Evolutionary conservation across 1,140 invertebrate genomes (phyloP).

Genomic region (Galendromus occidentalis): DNA sequence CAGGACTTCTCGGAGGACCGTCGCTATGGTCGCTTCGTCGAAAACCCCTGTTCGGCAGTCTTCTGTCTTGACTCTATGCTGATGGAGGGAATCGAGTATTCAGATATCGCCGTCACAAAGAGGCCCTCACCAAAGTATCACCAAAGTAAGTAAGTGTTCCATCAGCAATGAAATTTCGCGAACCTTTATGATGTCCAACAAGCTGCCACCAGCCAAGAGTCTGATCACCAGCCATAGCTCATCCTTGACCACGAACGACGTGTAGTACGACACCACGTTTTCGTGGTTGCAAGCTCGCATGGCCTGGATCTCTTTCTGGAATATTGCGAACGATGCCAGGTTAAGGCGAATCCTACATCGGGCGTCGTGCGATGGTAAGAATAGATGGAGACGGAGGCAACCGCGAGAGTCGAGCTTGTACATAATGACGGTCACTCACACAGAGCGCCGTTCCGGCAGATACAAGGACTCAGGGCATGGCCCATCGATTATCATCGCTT

Average conservation of each 20-base stretch:
- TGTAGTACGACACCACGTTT: conserved; percentile 94
- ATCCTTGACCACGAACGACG: conserved; percentile 87
- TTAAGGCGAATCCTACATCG: no score
- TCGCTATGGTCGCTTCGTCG: conserved; percentile 37
- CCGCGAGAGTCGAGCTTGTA: no score
- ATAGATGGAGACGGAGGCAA: no score
- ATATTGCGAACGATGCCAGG: conserved; percentile 14
- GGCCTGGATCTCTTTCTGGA: conserved; percentile 86
- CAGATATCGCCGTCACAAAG: not conserved
- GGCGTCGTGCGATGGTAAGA: no score
- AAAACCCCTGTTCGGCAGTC: conserved; percentile 32
- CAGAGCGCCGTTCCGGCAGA: no score
- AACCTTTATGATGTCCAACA: conserved; percentile 68
- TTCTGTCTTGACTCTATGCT: conserved; percentile 30
- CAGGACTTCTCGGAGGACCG: conserved; percentile 36
- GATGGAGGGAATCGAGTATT: conserved; percentile 30
- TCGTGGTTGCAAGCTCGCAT: conserved; percentile 97
- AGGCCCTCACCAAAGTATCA: not conserved
- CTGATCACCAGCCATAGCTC: conserved; percentile 88
- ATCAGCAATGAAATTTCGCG: not conserved
- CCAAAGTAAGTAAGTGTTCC: not conserved
- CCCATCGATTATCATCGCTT: no score
- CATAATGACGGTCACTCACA: no score
- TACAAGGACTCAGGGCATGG: no score
- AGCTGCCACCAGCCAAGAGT: conserved; percentile 34